These are phyloP conservation scores for Tillus elongatus DNA, from an alignment of 2,888 invertebrate genomes.

Conservation along the genomic window DNA sequence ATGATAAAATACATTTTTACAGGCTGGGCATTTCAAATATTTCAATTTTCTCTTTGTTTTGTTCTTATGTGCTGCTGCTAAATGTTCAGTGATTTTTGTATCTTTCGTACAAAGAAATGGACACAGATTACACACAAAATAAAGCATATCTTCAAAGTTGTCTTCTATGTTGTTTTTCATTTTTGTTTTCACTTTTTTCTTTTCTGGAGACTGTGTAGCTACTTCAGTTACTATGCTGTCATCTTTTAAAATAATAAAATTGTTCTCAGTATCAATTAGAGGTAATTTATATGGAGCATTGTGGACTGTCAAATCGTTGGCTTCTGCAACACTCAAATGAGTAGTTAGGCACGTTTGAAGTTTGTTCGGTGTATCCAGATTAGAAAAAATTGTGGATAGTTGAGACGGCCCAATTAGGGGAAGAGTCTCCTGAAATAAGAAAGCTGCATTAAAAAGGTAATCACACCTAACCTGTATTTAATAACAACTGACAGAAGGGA, in stretches of 20 bases:
- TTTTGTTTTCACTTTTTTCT: slow-evolving; percentile 16
- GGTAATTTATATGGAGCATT: no score
- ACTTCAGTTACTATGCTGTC: no score
- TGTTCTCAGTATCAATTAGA: neutral
- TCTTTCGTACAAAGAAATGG: slow-evolving; percentile 38
- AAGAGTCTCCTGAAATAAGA: no score
- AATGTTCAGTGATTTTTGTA: slow-evolving; percentile 36
- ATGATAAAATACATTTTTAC: slow-evolving; percentile 55
- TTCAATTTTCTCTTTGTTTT: slow-evolving; percentile 48
- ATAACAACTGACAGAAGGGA: no score
- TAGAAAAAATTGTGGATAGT: no score
- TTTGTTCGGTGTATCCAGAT: no score
- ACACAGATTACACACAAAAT: slow-evolving; percentile 39
- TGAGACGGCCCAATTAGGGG: no score
- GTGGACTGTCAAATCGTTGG: no score
- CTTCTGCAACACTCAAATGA: no score
- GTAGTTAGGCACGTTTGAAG: no score
- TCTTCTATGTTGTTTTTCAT: slow-evolving; percentile 21
- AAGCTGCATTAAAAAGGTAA: no score
- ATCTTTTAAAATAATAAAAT: neutral
- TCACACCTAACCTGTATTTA: no score
- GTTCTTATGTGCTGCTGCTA: slow-evolving; percentile 41
- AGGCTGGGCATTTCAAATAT: slow-evolving; percentile 58
- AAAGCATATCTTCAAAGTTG: slow-evolving; percentile 33
- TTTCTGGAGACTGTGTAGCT: slow-evolving; percentile 13